Evolutionary conservation across 1,140 invertebrate species (phyloP).

Genomic region (Epicauta chinensis): DNA sequence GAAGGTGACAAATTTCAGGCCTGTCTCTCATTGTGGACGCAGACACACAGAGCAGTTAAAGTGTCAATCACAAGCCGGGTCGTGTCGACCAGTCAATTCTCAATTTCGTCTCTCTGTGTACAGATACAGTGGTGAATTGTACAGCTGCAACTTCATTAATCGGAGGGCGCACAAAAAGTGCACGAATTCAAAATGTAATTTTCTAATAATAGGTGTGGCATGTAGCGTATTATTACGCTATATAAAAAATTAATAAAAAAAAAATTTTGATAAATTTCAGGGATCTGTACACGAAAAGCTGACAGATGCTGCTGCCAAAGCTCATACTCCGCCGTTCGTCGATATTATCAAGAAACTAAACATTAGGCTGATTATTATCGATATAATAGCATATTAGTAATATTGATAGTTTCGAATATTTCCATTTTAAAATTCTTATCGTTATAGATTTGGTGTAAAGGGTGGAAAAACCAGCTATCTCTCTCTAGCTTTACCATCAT

Average conservation of each 20-base stretch:
- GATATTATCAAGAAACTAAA: too few relatives aligned
- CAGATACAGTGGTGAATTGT: neutral
- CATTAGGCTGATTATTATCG: too few relatives aligned
- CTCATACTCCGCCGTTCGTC: too few relatives aligned
- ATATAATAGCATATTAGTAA: too few relatives aligned
- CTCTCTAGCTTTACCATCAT: neutral
- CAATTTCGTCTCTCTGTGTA: conserved; percentile 1
- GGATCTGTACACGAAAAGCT: neutral
- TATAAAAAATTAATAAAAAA: neutral
- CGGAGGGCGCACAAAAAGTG: conserved; percentile 21
- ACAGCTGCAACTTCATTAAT: conserved; percentile 21
- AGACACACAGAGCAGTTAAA: conserved; percentile 20
- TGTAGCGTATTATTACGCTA: conserved; percentile 11
- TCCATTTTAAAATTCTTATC: too few relatives aligned
- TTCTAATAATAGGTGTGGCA: conserved; percentile 25
- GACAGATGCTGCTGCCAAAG: neutral
- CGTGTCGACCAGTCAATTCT: neutral
- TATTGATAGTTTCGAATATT: too few relatives aligned
- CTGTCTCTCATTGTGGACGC: conserved; percentile 16
- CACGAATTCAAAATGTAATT: conserved; percentile 24
- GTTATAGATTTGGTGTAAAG: too few relatives aligned
- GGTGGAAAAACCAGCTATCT: neutral
- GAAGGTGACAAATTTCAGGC: conserved; percentile 24
- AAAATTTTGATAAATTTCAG: neutral
- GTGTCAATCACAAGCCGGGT: conserved; percentile 21